A percentile compares a stretch with the other conserved stretches of the same genome.
phyloP scores from a whole-genome alignment of 1,140 invertebrate genomes.

The Venturia canescens region DNA sequence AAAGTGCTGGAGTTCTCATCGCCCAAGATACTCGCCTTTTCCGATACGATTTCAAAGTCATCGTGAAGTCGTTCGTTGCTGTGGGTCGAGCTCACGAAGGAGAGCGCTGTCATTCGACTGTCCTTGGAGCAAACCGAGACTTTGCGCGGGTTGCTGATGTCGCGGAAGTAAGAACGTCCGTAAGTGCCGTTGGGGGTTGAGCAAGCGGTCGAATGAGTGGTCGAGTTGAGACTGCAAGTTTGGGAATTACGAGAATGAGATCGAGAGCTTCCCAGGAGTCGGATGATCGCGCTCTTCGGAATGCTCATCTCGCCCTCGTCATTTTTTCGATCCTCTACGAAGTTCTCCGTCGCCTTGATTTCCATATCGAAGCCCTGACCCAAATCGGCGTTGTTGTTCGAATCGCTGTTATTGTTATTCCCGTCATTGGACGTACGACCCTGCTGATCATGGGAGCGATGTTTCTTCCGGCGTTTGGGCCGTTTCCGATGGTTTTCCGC shows the following conservation, averaged over 20 bases:
- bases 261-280: slow-evolving; percentile 57
- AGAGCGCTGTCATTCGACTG: slow-evolving; percentile 59
- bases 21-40: slow-evolving; percentile 57
- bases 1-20: slow-evolving; percentile 39
- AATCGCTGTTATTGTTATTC: slow-evolving; percentile 6
- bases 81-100: slow-evolving; percentile 53
- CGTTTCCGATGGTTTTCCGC: not conserved
- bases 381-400: not conserved
- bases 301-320: slow-evolving; percentile 33
- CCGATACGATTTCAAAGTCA: slow-evolving; percentile 62
- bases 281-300: slow-evolving; percentile 60
- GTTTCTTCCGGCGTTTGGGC: not conserved
- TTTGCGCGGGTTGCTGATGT: slow-evolving; percentile 50
- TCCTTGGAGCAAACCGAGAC: slow-evolving; percentile 64
- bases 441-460: not conserved
- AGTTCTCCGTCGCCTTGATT: not conserved
- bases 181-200: slow-evolving; percentile 55
- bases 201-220: slow-evolving; percentile 49
- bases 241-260: slow-evolving; percentile 46
- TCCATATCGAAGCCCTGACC: not conserved
- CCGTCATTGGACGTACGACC: not conserved
- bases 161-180: slow-evolving; percentile 39
- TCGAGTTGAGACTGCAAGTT: slow-evolving; percentile 54
- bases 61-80: slow-evolving; percentile 65
- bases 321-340: slow-evolving; percentile 24